phyloP scores from a whole-genome alignment of 2,888 invertebrate genomes.

The Melanotus villosus region DNA sequence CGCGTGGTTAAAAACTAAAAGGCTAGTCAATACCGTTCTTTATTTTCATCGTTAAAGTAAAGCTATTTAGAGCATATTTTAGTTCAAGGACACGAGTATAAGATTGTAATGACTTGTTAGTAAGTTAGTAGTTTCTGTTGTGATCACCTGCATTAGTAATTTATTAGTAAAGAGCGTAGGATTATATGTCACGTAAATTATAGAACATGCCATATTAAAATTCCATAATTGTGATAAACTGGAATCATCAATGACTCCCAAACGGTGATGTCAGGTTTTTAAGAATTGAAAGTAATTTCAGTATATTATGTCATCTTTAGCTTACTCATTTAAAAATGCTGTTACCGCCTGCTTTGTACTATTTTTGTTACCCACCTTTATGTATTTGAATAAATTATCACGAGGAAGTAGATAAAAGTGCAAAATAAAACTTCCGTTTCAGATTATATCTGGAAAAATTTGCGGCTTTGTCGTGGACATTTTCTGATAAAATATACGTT shows the following conservation, averaged over 20 bases:
- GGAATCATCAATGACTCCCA: conserved; percentile 9
- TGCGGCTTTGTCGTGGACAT: neutral
- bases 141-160: too few species aligned
- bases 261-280: conserved; percentile 25
- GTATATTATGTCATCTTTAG: conserved; percentile 29
- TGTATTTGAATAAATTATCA: conserved; percentile 20
- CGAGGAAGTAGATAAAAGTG: conserved; percentile 39
- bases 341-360: neutral
- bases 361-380: conserved; percentile 16
- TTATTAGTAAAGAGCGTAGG: too few species aligned
- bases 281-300: conserved; percentile 15
- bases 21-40: too few species aligned
- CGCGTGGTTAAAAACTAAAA: too few species aligned
- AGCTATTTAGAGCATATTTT: neutral
- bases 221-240: neutral
- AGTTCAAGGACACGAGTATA: neutral
- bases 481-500: too few species aligned
- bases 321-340: conserved; percentile 13
- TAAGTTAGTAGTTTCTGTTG: too few species aligned
- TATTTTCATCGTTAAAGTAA: neutral
- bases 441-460: neutral
- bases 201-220: neutral
- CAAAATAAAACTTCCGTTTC: conserved; percentile 26
- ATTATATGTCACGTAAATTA: too few species aligned
- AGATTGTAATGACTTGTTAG: neutral